These are phyloP conservation scores for Paraescarpia echinospica DNA, from an alignment of 1,140 invertebrate species.

Conservation along the genomic window DNA sequence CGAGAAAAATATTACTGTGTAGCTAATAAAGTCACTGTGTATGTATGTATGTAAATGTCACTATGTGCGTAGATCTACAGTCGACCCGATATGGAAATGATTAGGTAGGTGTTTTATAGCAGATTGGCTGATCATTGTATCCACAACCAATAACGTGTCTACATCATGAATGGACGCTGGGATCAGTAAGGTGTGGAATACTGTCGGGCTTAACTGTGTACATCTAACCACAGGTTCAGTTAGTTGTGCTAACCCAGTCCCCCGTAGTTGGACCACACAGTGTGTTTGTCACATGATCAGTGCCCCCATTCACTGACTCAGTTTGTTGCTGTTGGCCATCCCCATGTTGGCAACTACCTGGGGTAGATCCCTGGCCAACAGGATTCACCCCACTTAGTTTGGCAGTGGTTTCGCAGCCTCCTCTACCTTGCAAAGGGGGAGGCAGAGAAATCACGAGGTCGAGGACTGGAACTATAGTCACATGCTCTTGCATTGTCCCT, in stretches of 20 bases:
- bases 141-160: not conserved
- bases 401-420: not conserved
- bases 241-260: too few relatives aligned
- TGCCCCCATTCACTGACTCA: not conserved
- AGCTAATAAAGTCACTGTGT: too few relatives aligned
- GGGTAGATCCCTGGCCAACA: not conserved
- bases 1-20: too few relatives aligned
- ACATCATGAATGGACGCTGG: not conserved
- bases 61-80: too few relatives aligned
- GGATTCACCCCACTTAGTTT: not conserved
- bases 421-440: not conserved
- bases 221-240: too few relatives aligned
- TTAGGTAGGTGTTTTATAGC: too few relatives aligned
- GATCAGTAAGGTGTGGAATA: too few relatives aligned
- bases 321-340: not conserved
- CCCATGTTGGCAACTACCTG: not conserved
- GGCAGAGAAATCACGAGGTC: not conserved
- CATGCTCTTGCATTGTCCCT: not conserved
- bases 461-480: not conserved
- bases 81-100: too few relatives aligned
- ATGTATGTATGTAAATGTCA: too few relatives aligned
- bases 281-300: not conserved
- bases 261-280: not conserved
- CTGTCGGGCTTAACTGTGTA: too few relatives aligned
- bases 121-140: not conserved